Percentiles rank a stretch among this genome's conserved stretches.
Conservation (phyloP, 2,797 vertebrate species). For the Poeciliopsis paucimaculata region DNA sequence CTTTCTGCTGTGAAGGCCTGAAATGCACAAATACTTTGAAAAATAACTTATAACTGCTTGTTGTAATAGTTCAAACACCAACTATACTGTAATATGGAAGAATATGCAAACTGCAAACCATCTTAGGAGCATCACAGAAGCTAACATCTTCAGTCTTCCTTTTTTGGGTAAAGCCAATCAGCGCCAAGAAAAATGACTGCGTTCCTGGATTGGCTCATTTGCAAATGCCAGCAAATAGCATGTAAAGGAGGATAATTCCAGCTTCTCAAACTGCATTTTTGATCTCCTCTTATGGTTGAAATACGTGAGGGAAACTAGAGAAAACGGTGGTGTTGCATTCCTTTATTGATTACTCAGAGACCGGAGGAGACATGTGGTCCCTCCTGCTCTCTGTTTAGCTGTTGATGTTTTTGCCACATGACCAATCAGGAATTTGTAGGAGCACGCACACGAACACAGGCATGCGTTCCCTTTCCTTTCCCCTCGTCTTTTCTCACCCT, state of each 20-base stretch:
- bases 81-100: not conserved
- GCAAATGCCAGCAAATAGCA: not conserved
- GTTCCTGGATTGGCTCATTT: not conserved
- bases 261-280: not conserved
- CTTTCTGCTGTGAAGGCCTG: too few species aligned
- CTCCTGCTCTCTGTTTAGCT: slow-evolving; percentile 25
- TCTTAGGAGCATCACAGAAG: not conserved
- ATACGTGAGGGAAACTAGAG: not conserved
- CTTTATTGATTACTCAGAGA: slow-evolving; percentile 33
- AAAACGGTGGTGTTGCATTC: slow-evolving; percentile 6
- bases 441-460: not conserved
- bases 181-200: not conserved
- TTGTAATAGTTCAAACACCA: not conserved
- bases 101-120: not conserved
- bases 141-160: not conserved
- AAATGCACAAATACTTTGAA: not conserved
- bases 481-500: slow-evolving; percentile 7
- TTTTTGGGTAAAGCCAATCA: not conserved
- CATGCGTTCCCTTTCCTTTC: slow-evolving; percentile 26
- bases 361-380: slow-evolving; percentile 8
- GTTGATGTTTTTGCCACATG: slow-evolving; percentile 53
- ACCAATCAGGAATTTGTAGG: slow-evolving; percentile 47
- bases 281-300: slow-evolving; percentile 6
- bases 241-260: not conserved
- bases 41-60: not conserved